A percentile compares a stretch with the other conserved stretches of the same genome.
Evolutionary conservation across 30 jellyfish, hydroid and myxozoan genomes (phyloP).

Genomic region (Aurelia sp.): DNA sequence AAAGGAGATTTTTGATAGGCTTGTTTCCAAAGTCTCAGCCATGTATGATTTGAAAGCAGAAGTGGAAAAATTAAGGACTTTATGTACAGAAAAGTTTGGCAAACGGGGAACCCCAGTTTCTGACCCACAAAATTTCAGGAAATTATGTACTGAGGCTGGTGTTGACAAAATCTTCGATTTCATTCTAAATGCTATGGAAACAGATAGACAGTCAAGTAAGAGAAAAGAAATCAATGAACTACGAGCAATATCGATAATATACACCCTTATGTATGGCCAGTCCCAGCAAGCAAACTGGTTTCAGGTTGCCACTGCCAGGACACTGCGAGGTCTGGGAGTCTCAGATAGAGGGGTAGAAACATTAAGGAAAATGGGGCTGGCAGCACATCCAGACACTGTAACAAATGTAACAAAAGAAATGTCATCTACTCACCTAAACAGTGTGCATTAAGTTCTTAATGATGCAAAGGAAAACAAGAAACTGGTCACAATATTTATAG

Average conservation of each 20-base stretch:
- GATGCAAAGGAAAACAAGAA: too few relatives aligned
- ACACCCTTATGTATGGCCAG: slow-evolving; percentile 18
- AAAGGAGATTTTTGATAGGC: slow-evolving; percentile 10
- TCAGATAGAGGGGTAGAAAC: too few relatives aligned
- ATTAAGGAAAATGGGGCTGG: too few relatives aligned
- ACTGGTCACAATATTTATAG: too few relatives aligned
- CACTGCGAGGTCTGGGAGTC: too few relatives aligned
- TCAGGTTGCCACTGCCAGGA: too few relatives aligned
- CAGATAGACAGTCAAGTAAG: slow-evolving; percentile 28
- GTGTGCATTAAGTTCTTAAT: too few relatives aligned
- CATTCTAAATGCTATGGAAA: slow-evolving; percentile 8
- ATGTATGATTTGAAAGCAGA: slow-evolving; percentile 16
- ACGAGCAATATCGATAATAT: neutral
- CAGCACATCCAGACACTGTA: too few relatives aligned
- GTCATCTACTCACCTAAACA: too few relatives aligned
- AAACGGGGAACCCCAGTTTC: slow-evolving; percentile 12
- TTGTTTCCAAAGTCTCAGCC: slow-evolving; percentile 3
- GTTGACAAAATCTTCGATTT: neutral
- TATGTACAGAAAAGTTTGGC: slow-evolving; percentile 13
- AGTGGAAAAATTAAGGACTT: slow-evolving; percentile 5
- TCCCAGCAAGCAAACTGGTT: slow-evolving; percentile 24
- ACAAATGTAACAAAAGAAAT: too few relatives aligned
- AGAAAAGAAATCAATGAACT: slow-evolving; percentile 11
- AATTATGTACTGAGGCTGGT: neutral
- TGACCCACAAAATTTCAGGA: neutral